Percentiles rank a stretch among this genome's conserved stretches.
These are phyloP conservation scores for Volucella bombylans DNA, from an alignment of 2,888 invertebrate genomes.

Conservation along the genomic window DNA sequence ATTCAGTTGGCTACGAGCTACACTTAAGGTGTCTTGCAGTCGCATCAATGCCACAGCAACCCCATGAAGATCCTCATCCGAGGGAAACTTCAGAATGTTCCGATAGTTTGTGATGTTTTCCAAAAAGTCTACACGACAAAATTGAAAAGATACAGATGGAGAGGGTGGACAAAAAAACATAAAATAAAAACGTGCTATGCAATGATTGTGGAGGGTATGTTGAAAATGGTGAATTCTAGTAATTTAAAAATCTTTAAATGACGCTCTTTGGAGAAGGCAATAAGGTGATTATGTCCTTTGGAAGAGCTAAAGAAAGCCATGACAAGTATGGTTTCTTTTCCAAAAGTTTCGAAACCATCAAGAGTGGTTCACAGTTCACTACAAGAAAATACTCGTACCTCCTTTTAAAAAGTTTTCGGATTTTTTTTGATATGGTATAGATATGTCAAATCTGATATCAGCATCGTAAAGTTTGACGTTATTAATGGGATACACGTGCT, in stretches of 20 bases:
- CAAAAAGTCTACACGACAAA: slow-evolving; percentile 85
- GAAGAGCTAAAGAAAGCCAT: too few relatives aligned
- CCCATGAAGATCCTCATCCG: slow-evolving; percentile 96
- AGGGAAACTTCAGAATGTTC: slow-evolving; percentile 91
- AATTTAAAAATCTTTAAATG: background rate
- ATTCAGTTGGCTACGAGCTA: slow-evolving; percentile 94
- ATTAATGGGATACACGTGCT: too few relatives aligned
- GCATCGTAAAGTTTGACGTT: too few relatives aligned
- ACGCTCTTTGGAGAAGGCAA: too few relatives aligned
- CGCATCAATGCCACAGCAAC: slow-evolving; percentile 97
- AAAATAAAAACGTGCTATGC: background rate
- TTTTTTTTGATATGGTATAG: too few relatives aligned
- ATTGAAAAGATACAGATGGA: background rate
- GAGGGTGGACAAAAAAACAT: background rate
- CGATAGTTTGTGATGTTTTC: slow-evolving; percentile 90
- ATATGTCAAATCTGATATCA: too few relatives aligned
- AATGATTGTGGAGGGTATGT: background rate
- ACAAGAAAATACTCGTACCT: too few relatives aligned
- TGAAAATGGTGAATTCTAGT: background rate
- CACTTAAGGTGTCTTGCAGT: slow-evolving; percentile 94
- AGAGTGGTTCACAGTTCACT: too few relatives aligned
- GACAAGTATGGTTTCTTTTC: too few relatives aligned
- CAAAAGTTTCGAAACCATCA: too few relatives aligned
- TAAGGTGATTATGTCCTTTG: too few relatives aligned
- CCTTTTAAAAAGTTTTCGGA: too few relatives aligned